Evolutionary conservation across 92 coral and sea anemone genomes (phyloP).

Genomic region (Palythoa grandiflora): DNA sequence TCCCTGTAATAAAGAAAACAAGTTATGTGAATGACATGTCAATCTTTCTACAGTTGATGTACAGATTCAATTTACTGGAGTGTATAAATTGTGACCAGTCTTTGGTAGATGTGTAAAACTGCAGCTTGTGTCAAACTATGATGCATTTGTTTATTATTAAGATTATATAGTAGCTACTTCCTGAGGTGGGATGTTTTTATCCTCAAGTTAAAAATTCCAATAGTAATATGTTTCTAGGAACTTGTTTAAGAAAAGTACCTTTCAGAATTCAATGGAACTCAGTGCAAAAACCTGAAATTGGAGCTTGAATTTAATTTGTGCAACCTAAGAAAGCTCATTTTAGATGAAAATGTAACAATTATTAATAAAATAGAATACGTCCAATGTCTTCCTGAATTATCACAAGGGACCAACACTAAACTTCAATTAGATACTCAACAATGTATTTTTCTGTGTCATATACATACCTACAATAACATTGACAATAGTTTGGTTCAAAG

Average conservation of each 20-base stretch:
- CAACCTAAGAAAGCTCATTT: neutral
- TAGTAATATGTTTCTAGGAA: neutral
- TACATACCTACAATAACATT: slow-evolving; percentile 2
- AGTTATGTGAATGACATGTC: neutral
- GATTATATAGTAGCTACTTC: neutral
- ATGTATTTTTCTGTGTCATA: neutral
- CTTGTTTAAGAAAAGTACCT: neutral
- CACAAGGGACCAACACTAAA: slow-evolving; percentile 1
- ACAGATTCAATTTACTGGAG: neutral
- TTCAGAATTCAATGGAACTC: neutral
- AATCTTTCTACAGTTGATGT: neutral
- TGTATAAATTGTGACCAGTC: neutral
- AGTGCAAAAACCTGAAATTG: neutral
- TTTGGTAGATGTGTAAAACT: neutral
- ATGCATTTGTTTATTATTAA: neutral
- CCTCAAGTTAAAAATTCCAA: neutral
- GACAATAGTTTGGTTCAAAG: neutral
- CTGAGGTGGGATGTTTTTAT: neutral
- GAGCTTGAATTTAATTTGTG: neutral
- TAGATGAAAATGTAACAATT: neutral
- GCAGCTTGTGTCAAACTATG: neutral
- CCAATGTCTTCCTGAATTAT: neutral
- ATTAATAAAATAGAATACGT: neutral
- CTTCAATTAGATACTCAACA: neutral
- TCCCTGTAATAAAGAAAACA: neutral